These are phyloP conservation scores for Steatornis caripensis DNA, from an alignment of 2,113 vertebrate genomes.

Conservation along the genomic window DNA sequence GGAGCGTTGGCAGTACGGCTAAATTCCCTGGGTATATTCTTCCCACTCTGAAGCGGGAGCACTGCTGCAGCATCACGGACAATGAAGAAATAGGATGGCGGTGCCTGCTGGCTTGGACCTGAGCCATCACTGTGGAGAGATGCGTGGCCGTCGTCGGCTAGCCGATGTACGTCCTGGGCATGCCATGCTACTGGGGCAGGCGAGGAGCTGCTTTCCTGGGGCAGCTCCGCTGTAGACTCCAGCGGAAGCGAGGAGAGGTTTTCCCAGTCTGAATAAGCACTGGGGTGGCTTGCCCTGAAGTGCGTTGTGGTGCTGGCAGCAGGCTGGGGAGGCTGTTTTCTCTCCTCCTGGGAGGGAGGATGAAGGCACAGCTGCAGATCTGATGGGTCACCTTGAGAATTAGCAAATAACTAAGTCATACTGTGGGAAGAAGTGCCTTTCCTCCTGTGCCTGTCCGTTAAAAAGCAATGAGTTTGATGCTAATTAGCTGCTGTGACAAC, in stretches of 20 bases:
- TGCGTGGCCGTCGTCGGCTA: accelerated
- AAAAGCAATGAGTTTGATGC: neutral
- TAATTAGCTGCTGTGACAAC: neutral
- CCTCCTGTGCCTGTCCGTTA: neutral
- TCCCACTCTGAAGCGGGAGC: neutral
- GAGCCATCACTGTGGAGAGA: neutral
- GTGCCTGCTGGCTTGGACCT: neutral
- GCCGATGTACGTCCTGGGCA: neutral
- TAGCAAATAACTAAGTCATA: neutral
- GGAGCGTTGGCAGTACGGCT: neutral
- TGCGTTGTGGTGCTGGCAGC: accelerated
- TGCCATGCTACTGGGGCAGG: neutral
- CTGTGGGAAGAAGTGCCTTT: neutral
- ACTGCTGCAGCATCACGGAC: neutral
- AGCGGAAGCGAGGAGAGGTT: neutral
- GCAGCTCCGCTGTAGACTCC: neutral
- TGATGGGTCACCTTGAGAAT: neutral
- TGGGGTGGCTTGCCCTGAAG: neutral
- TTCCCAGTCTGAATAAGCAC: neutral
- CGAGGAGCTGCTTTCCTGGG: neutral
- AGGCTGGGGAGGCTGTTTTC: neutral
- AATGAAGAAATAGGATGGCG: neutral
- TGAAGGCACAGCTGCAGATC: neutral
- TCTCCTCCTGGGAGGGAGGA: neutral
- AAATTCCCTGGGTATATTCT: neutral